phyloP scores from a whole-genome alignment of 2,113 vertebrate genomes.

The Takifugu bimaculatus region DNA sequence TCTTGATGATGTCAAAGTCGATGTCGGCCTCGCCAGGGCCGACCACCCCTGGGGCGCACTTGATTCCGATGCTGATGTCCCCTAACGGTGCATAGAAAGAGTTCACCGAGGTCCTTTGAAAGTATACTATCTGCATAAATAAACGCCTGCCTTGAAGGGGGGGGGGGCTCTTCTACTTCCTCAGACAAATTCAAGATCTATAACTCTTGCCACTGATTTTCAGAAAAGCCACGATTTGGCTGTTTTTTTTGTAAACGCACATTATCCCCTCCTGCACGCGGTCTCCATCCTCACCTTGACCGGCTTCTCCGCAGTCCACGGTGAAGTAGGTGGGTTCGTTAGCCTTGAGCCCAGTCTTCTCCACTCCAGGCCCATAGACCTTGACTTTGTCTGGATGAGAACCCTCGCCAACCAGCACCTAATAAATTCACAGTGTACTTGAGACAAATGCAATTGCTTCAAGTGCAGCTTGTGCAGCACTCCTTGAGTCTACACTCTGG shows the following conservation, averaged over 20 bases:
- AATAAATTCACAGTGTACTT: slow-evolving; percentile 56
- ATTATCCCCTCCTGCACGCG: slow-evolving; percentile 2
- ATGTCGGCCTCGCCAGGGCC: slow-evolving; percentile 91
- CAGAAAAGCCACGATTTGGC: neutral
- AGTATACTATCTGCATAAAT: slow-evolving; percentile 38
- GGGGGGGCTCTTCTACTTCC: neutral
- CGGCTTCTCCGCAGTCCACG: slow-evolving; percentile 90
- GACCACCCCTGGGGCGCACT: slow-evolving; percentile 88
- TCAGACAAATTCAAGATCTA: neutral
- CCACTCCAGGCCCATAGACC: slow-evolving; percentile 90
- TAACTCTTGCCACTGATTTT: neutral
- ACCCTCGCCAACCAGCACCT: slow-evolving; percentile 91
- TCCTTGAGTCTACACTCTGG: slow-evolving; percentile 29
- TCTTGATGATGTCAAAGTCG: slow-evolving; percentile 97
- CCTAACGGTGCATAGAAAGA: slow-evolving; percentile 71
- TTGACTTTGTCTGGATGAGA: slow-evolving; percentile 88
- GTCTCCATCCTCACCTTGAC: slow-evolving; percentile 78
- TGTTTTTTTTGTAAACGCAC: slow-evolving; percentile 35
- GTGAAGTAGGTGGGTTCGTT: slow-evolving; percentile 96
- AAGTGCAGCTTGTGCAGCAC: slow-evolving; percentile 32
- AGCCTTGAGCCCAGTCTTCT: slow-evolving; percentile 93
- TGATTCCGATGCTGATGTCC: slow-evolving; percentile 96
- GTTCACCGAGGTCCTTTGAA: slow-evolving; percentile 44
- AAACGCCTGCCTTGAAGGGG: neutral
- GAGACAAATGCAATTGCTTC: slow-evolving; percentile 32